Evolutionary conservation across 2,797 vertebrate species (phyloP).

Genomic region (Danio aesculapii): DNA sequence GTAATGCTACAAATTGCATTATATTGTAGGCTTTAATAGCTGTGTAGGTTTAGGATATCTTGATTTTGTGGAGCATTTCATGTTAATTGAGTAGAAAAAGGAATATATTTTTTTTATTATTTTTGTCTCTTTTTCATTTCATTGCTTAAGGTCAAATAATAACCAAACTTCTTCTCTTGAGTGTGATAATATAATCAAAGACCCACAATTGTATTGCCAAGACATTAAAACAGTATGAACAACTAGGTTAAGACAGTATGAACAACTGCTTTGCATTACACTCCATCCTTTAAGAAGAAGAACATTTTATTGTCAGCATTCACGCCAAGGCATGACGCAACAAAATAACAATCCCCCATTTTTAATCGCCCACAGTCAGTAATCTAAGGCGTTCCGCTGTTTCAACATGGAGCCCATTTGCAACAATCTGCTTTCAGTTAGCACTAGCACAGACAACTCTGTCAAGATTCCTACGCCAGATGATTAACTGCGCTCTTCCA

Average conservation of each 20-base stretch:
- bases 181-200: background rate
- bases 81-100: background rate
- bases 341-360: conserved; percentile 39
- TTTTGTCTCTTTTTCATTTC: too few relatives aligned
- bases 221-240: background rate
- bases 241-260: too few relatives aligned
- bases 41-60: too few relatives aligned
- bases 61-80: too few relatives aligned
- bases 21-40: too few relatives aligned
- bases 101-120: too few relatives aligned
- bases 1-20: too few relatives aligned
- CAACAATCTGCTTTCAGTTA: conserved; percentile 71
- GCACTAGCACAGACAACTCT: conserved; percentile 63
- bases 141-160: too few relatives aligned
- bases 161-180: too few relatives aligned
- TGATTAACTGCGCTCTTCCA: conserved; percentile 72
- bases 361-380: conserved; percentile 44
- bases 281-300: background rate
- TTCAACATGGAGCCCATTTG: conserved; percentile 49
- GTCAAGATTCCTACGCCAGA: conserved; percentile 64
- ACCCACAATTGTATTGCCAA: background rate
- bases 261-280: background rate
- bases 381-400: conserved; percentile 45
- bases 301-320: conserved; percentile 48
- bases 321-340: conserved; percentile 30